Conservation (phyloP, 2,113 vertebrate species). For the Prunella fulvescens region DNA sequence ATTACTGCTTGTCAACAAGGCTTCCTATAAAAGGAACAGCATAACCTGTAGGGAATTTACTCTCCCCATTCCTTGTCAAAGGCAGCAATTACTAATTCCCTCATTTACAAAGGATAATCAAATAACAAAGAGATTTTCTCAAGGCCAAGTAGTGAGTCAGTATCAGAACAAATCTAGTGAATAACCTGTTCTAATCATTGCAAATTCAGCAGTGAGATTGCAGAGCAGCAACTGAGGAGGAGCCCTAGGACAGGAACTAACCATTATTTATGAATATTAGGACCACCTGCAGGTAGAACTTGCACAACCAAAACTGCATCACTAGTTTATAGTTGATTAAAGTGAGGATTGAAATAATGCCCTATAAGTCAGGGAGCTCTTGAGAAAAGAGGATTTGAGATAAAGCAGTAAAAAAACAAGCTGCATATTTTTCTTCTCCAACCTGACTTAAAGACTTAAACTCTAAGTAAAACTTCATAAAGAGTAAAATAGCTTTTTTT, state of each 20-base stretch:
- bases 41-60: constrained; percentile 27
- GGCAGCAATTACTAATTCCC: constrained; percentile 33
- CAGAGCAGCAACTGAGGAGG: neutral
- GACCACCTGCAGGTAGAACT: neutral
- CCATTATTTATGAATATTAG: neutral
- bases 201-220: neutral
- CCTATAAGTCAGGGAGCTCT: neutral
- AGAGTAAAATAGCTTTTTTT: neutral
- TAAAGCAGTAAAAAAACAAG: neutral
- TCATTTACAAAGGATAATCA: constrained; percentile 41
- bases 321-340: neutral
- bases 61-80: constrained; percentile 15
- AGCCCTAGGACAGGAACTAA: neutral
- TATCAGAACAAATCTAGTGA: neutral
- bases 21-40: constrained; percentile 2
- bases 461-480: neutral
- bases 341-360: constrained; percentile 27
- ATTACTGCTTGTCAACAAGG: constrained; percentile 15
- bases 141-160: neutral
- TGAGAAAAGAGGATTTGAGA: constrained; percentile 15
- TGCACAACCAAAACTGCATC: neutral
- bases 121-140: constrained; percentile 16
- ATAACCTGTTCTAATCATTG: neutral
- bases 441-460: neutral
- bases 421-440: neutral